Evolutionary conservation across 2,888 invertebrate species (phyloP).

Genomic region (Mesorhabditis spiculigera): DNA sequence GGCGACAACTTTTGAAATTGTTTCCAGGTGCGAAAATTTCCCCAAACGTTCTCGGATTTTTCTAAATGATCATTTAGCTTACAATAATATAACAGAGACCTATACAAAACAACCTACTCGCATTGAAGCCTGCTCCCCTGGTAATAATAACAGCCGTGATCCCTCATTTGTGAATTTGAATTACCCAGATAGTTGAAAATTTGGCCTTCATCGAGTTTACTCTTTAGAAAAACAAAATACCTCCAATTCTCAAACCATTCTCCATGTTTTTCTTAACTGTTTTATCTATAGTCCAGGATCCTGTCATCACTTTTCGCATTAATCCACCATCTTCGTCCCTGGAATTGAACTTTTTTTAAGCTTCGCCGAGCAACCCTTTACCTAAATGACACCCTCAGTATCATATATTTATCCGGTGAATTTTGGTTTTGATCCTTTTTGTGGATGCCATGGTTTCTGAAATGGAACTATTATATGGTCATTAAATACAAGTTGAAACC

Average conservation of each 20-base stretch:
- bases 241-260: conserved; percentile 41
- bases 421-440: too few species aligned
- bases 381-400: too few species aligned
- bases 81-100: too few species aligned
- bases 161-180: conserved; percentile 57
- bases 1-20: conserved; percentile 59
- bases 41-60: too few species aligned
- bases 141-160: conserved; percentile 53
- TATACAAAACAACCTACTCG: too few species aligned
- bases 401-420: too few species aligned
- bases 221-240: conserved; percentile 13
- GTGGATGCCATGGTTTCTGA: too few species aligned
- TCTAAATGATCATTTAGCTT: too few species aligned
- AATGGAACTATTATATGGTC: too few species aligned
- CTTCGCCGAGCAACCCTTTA: too few species aligned
- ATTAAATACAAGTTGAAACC: too few species aligned
- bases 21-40: conserved; percentile 18
- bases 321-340: conserved; percentile 36
- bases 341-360: conserved; percentile 13
- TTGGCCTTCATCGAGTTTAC: conserved; percentile 17
- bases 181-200: conserved; percentile 51
- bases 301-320: conserved; percentile 36
- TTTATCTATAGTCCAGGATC: conserved; percentile 26
- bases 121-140: too few species aligned
- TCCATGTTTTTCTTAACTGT: conserved; percentile 34